Evolutionary conservation across 2,113 vertebrate genomes (phyloP), one percentile per base, ranked within the genome.

Genomic region (Paradoxurus hermaphroditus): DNA sequence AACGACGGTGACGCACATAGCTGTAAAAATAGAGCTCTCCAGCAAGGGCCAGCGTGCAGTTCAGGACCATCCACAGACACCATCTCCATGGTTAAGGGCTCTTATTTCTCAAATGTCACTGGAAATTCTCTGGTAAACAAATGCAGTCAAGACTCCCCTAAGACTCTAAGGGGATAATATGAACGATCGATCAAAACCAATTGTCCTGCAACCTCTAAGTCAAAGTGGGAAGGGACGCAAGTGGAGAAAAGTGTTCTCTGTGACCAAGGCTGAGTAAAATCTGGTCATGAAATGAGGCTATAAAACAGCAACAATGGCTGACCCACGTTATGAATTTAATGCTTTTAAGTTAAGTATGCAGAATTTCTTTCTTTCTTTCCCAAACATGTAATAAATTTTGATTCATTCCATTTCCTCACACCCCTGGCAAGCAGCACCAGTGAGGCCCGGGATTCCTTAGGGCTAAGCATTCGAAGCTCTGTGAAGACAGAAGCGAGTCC

Each of bases 1-100:
- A 97, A 97, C 63, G 75, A 96, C 97, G 97, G 91, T 97, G 96
- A 97, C 70, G 75, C 97, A 97, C 25, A 0, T 6, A 46, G 94
- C 68, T 97, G 15, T 96, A 88, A 96, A 98, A 98, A 97, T 88
- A 97, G 94, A 90, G 65, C 86, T 96, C 85, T 96, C 86, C 96
- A 91, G 82, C 82, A 78, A 93, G 85, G 88, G 88, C 90, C 82
- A 92, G 44, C 4, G 1, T 62, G 36, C 72, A 68, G 83, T 78
- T 87, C 83, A 94, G 85, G 94, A 91, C 87, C 84, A 97, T 49
- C 85, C 39, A 96, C 88, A 94, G 94, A 94, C 79, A 94, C 19
- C 41, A 82, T 88, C 94, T 94, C 82, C 82, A 78, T 34, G 82
- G 8, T 93, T 5, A 94, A 92, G 63, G 88, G 95, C 63, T 27